Base-by-base conservation (phyloP, 30 jellyfish, hydroid and myxozoan species). In the Hydra vulgaris region DNA sequence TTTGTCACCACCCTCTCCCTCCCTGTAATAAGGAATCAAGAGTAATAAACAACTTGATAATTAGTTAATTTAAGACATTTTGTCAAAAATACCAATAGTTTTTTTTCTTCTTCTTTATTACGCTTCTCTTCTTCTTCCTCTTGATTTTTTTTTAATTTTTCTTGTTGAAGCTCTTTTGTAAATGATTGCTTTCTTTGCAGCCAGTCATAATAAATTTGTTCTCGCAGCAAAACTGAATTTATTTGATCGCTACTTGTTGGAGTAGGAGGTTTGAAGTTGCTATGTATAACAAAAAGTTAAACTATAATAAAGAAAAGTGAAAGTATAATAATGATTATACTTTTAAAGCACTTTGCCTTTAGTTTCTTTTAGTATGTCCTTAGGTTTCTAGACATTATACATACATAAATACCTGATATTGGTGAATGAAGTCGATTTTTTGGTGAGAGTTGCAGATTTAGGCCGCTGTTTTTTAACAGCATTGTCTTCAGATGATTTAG, bases 171-270 rank as follows among this genome's bases (percentile, higher is more conserved):
- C 7, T 17, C 79, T 66, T 81, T 82, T 26, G 86, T 77, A 26
- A 54, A 69, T 15, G 90, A 23, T 5, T 84, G 27, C 71, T 88
- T 88, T 81, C 89, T 81, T 79, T 80, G 70, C 82, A 88, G 76
- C 96, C 96, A 88, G 70, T 88, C 96, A 69, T 72, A 83, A 56
- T 88, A 88, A 25, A 88, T 83, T 68, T 83, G 94, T 68, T 88
- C 94, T 22, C 96, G 86, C 66, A 88, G 66, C 1, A 84, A 76
- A 26, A 79, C 92, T 0, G 83, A 75, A 53, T 75, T 70, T 0
- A 75, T 19, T 21, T 75, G 53, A 1, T 27, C 26, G 7, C 25
- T 53, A 7, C 4, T 17, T 26, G 55, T 54, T 17, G 23, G 20
- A 75, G 72, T 1, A 17, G 83, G 83, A 15, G 83, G 83, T 26